Evolutionary conservation across 1,140 invertebrate genomes (phyloP), one percentile per base, ranked within the genome.

Genomic region (Tachypleus tridentatus): DNA sequence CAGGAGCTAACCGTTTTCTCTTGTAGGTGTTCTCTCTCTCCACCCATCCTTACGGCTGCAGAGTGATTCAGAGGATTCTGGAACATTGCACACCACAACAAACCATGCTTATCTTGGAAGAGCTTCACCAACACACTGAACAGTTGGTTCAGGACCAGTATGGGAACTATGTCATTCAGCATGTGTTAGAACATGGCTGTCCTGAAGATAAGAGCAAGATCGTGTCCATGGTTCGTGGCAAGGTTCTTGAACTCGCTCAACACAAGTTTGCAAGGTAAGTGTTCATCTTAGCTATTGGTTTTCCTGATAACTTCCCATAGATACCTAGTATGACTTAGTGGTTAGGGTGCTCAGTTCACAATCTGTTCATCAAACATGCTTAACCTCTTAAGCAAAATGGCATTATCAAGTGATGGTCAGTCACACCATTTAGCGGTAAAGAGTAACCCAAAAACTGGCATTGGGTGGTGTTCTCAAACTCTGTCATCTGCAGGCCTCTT

Each of bases 131-230:
- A 64, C 87, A 97, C 72, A 95, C 92, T 8, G 94, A 98, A 76
- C 88, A 94, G 74, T 83, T 99, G 57, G 97, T 99, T 74, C 74
- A 75, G 66, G 97, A 99, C 83, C 95, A 98, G 80, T 99, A 99
- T 80, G 97, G 97, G 75, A 99, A 99, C 80, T 99, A 99, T 77
- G 97, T 99, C 66, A 94, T 99, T 75, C 97, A 99, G 76, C 93
- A 97, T 81, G 93, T 97, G 60, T 82, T 97, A 49, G 83, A 85
- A 68, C 84, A 84, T 71, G 84, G 84, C 5, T 69, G 91, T 73
- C 85, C 88, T 52, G 95, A 98, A 75, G 96, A 99, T 76, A 96
- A 97, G 77, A 87, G 91, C 69, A 89, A 93, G 74, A 87, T 99
- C 69, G 96, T 99, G 66, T 83, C 81, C 70, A 88, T 87, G 65